Percentiles rank a stretch among this genome's conserved stretches.
Conservation (phyloP, 2,888 invertebrate species). For the Erebia epiphron region DNA sequence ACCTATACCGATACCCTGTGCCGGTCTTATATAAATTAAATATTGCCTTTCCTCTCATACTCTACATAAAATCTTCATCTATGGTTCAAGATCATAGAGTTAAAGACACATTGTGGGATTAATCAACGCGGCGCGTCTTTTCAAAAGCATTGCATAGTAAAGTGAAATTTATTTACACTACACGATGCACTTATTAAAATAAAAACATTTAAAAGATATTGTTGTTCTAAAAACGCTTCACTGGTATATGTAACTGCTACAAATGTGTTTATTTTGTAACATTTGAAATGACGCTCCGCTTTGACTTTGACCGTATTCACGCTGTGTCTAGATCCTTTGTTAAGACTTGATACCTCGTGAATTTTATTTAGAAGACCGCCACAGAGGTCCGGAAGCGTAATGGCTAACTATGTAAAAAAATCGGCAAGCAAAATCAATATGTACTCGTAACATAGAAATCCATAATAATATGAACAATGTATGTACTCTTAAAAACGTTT, state of each 20-base stretch:
- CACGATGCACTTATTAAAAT: neutral
- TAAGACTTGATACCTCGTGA: neutral
- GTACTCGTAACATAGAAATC: constrained; percentile 45
- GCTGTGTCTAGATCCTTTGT: neutral
- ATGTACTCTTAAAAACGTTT: constrained; percentile 24
- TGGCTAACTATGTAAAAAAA: constrained; percentile 56
- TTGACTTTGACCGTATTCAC: neutral
- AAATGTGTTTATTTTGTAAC: neutral
- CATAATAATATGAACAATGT: constrained; percentile 26
- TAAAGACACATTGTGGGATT: neutral
- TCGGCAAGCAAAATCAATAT: constrained; percentile 65
- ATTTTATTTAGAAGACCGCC: constrained; percentile 26
- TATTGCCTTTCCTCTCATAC: neutral
- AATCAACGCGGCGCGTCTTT: neutral
- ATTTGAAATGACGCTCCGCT: neutral
- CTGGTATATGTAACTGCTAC: neutral
- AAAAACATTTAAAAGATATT: neutral
- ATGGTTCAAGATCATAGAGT: too few species aligned
- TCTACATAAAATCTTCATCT: neutral
- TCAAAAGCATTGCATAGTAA: neutral
- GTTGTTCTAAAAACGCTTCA: neutral
- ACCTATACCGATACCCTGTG: constrained; percentile 59
- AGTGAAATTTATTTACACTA: neutral
- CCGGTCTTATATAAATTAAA: too few species aligned
- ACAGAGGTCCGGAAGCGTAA: constrained; percentile 35